Percentiles rank a stretch among this genome's conserved stretches.
These are phyloP conservation scores for Paracanthobrama guichenoti DNA, from an alignment of 2,113 vertebrate species.

Conservation along the genomic window DNA sequence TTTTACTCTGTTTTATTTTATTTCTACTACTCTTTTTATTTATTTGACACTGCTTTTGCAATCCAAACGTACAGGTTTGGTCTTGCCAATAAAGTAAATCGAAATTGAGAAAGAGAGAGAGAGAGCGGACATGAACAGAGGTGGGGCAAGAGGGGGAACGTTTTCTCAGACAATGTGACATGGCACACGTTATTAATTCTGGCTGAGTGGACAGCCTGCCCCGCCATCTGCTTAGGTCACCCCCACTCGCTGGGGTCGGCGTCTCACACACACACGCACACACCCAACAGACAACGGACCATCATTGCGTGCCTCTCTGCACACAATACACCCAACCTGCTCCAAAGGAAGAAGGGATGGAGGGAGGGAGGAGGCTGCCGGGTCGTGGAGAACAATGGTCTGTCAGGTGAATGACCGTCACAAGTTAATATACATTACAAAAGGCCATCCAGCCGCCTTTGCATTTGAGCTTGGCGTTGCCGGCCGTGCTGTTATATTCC, in stretches of 20 bases:
- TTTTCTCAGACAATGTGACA: slow-evolving; percentile 84
- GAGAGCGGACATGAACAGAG: slow-evolving; percentile 42
- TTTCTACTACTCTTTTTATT: not conserved
- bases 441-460: slow-evolving; percentile 62
- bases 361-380: slow-evolving; percentile 53
- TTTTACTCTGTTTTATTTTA: too few relatives aligned
- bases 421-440: slow-evolving; percentile 86
- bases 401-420: slow-evolving; percentile 77
- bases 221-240: slow-evolving; percentile 87
- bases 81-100: not conserved
- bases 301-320: slow-evolving; percentile 69
- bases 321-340: slow-evolving; percentile 84
- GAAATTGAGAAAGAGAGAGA: slow-evolving; percentile 32
- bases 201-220: slow-evolving; percentile 83
- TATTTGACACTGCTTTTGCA: not conserved
- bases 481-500: slow-evolving; percentile 37
- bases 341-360: slow-evolving; percentile 65
- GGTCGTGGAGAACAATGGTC: slow-evolving; percentile 69
- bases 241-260: slow-evolving; percentile 82
- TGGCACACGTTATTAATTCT: slow-evolving; percentile 90
- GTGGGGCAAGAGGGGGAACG: slow-evolving; percentile 54
- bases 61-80: not conserved
- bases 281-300: slow-evolving; percentile 75
- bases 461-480: slow-evolving; percentile 59
- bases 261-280: too few relatives aligned